Base-by-base conservation (phyloP, 2,113 vertebrate genomes). In the Tautogolabrus adspersus region DNA sequence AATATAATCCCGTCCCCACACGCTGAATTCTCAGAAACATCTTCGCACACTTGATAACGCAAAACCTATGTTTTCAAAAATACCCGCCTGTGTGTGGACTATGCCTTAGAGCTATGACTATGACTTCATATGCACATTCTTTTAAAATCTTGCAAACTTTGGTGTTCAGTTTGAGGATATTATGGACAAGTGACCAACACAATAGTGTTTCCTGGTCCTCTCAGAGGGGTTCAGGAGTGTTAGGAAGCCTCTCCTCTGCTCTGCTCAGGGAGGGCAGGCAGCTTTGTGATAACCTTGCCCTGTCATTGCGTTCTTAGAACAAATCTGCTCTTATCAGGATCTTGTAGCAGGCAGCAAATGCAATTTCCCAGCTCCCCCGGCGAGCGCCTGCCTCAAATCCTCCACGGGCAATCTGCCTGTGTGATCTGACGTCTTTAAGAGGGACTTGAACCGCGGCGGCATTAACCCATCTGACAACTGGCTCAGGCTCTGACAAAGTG, bases 281-380 rank as follows among this genome's bases (percentile, higher is more conserved):
- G 84, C 82, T 86, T 88, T 91, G 88, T 84, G 91, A 93, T 93
- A 93, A 94, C 92, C 93, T 93, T 93, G 90, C 88, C 91, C 93
- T 90, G 93, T 91, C 93, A 92, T 92, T 94, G 92, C 90, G n/a
- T 91, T 86, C 89, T 91, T 88, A 91, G 92, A 94, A 94, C 92
- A 94, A 93, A 91, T 93, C 88, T 90, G 88, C 84, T 88, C 89
- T 94, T 93, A 93, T 94, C 93, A 63, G 88, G 87, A 89, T 93
- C 93, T 93, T 93, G 89, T 92, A 90, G 87, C 83, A 83, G 85
- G 84, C 86, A 67, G 90, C 88, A 88, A 93, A 94, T 93, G 90
- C 90, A 93, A 93, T 92, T 89, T 88, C 87, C 89, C 81, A 66
- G 66, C 75, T 73, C 69, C 80, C 83, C 89, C 15, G 77, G 89